These are phyloP conservation scores for Nomada fucata DNA, from an alignment of 2,888 invertebrate genomes.

Conservation along the genomic window DNA sequence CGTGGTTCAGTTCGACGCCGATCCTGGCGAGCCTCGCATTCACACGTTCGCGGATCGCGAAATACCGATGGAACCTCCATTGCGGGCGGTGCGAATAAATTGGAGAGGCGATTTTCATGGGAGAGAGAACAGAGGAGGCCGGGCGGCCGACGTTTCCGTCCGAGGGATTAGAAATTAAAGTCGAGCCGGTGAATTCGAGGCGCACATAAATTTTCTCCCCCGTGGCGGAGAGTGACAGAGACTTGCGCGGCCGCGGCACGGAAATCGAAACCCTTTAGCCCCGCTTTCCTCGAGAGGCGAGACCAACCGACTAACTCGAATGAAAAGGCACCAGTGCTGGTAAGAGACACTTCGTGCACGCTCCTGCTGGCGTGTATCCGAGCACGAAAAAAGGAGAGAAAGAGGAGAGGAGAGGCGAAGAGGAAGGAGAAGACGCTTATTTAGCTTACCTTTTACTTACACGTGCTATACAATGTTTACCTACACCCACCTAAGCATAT, in stretches of 20 bases:
- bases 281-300: conserved; percentile 64
- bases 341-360: conserved; percentile 69
- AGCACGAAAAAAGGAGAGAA: conserved; percentile 46
- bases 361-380: conserved; percentile 67
- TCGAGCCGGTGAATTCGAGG: conserved; percentile 25
- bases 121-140: conserved; percentile 4
- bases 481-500: conserved; percentile 78
- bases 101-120: conserved; percentile 13
- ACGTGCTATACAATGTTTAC: conserved; percentile 79
- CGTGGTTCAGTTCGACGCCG: too few relatives aligned
- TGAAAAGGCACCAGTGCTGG: conserved; percentile 67
- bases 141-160: conserved; percentile 5
- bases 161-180: conserved; percentile 55
- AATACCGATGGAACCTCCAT: background rate
- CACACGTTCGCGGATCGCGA: background rate
- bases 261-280: conserved; percentile 65
- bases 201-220: conserved; percentile 49
- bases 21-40: too few relatives aligned
- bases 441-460: conserved; percentile 79
- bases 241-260: conserved; percentile 46
- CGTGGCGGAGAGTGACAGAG: conserved; percentile 33
- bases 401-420: conserved; percentile 18
- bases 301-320: conserved; percentile 69
- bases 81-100: background rate
- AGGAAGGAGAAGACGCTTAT: conserved; percentile 72